A percentile compares a stretch with the other conserved stretches of the same genome.
Conservation (phyloP, 2,113 vertebrate species). For the Sebastes schlegelii region DNA sequence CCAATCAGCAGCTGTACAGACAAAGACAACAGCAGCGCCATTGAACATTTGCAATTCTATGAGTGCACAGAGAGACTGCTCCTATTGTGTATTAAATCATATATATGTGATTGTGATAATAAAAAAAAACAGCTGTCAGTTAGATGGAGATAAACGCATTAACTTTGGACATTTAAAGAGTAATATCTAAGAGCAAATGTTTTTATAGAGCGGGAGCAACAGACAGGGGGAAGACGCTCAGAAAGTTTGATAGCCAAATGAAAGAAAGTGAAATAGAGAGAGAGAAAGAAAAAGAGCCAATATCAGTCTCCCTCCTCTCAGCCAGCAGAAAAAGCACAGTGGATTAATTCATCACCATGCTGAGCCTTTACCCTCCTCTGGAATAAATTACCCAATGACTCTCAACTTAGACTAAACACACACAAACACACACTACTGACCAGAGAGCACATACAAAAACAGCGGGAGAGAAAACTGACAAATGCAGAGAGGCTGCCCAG, state of each 20-base stretch:
- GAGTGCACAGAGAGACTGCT: constrained; percentile 19
- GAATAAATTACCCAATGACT: constrained; percentile 82
- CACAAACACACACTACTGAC: constrained; percentile 33
- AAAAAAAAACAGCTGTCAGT: constrained; percentile 12
- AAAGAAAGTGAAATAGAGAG: constrained; percentile 34
- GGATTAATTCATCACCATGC: constrained; percentile 81
- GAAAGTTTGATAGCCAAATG: constrained; percentile 32
- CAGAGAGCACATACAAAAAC: constrained; percentile 54
- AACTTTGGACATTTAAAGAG: not conserved
- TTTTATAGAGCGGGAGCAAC: not conserved
- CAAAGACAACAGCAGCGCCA: constrained; percentile 58
- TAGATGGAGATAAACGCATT: not conserved
- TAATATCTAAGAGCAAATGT: not conserved
- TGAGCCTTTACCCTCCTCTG: constrained; percentile 77
- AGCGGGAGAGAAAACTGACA: constrained; percentile 58
- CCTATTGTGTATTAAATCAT: constrained; percentile 27
- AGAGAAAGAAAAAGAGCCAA: constrained; percentile 51
- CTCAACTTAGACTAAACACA: constrained; percentile 75
- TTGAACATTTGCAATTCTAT: constrained; percentile 18
- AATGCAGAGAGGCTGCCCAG: constrained; percentile 41
- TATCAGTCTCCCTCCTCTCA: constrained; percentile 63
- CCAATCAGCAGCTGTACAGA: constrained; percentile 66
- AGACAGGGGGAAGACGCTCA: not conserved
- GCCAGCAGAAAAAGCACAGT: constrained; percentile 76
- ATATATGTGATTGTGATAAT: not conserved